Evolutionary conservation across 1,140 invertebrate genomes (phyloP), one percentile per base, ranked within the genome.

Genomic region (Stenopsyche tienmushanensis): DNA sequence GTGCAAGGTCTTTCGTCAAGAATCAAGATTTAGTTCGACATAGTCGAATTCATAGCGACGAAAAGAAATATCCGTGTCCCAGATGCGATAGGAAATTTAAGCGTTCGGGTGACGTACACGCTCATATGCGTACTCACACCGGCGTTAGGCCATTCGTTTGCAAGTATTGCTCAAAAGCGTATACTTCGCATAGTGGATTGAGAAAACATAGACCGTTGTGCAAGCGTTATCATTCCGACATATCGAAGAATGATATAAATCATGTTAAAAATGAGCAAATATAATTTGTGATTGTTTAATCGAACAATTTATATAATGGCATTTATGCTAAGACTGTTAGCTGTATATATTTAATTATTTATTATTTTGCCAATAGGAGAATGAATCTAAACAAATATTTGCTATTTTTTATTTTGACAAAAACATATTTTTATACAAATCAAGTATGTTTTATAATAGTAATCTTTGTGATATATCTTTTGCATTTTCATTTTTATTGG

Each of bases 401-500:
- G n/a, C n/a, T n/a, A n/a, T n/a, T n/a, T n/a, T n/a, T n/a, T n/a
- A n/a, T n/a, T n/a, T n/a, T n/a, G n/a, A n/a, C n/a, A n/a, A n/a
- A n/a, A 39, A 39, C 29, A 39, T 8, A 39, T 8, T 39, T 39
- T 39, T 39, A 39, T 13, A 39, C 29, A 45, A 45, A 45, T 18
- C 17, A 15, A 45, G 5, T 5, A 45, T 45, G 17, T 18, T 7
- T 21, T 60, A 60, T 1, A n/a, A 34, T 26, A 52, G n/a, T 39
- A 64, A 79, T 66, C 78, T 75, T 68, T 77, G 73, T 44, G 90
- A 93, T 49, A 88, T 71, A 75, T 96, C 87, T 69, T 84, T 84
- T 17, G 91, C 96, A 77, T 94, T 96, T 81, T 97, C 91, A 77
- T 92, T 95, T 41, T 85, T 84, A 77, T 97, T 94, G 2, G 96